Evolutionary conservation across 2,113 vertebrate genomes (phyloP).

Genomic region (Tragelaphus scriptus): DNA sequence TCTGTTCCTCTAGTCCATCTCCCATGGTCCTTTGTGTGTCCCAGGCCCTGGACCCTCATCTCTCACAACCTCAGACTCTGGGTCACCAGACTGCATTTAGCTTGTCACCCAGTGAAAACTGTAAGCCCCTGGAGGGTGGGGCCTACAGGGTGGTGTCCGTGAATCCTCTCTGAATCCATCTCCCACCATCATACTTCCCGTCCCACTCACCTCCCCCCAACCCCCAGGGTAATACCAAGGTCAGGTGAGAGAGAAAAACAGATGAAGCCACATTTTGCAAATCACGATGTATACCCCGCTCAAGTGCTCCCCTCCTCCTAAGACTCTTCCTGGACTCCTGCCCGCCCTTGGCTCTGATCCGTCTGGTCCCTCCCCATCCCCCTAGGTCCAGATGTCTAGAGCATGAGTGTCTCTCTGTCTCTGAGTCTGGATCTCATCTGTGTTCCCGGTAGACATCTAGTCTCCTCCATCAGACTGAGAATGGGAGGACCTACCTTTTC

Average conservation of each 20-base stretch:
- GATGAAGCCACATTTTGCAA: neutral
- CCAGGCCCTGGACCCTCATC: neutral
- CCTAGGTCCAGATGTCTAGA: conserved; percentile 22
- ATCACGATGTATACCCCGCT: neutral
- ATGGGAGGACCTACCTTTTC: neutral
- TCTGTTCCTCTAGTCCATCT: neutral
- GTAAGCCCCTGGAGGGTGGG: neutral
- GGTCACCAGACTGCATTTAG: neutral
- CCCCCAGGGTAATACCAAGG: conserved; percentile 20
- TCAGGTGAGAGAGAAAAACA: neutral
- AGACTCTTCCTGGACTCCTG: neutral
- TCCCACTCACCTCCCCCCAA: neutral
- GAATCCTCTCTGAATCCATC: neutral
- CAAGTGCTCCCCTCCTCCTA: neutral
- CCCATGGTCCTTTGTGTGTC: neutral
- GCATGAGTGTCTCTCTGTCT: neutral
- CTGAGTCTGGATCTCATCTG: neutral
- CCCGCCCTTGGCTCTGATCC: neutral
- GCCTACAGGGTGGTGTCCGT: fast-evolving
- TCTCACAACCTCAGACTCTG: neutral
- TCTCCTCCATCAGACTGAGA: neutral
- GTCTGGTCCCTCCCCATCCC: neutral
- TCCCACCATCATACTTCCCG: neutral
- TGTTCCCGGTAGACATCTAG: neutral
- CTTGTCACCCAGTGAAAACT: neutral